Conservation (phyloP, 1,140 invertebrate genomes). For the Dysdera silvatica region DNA sequence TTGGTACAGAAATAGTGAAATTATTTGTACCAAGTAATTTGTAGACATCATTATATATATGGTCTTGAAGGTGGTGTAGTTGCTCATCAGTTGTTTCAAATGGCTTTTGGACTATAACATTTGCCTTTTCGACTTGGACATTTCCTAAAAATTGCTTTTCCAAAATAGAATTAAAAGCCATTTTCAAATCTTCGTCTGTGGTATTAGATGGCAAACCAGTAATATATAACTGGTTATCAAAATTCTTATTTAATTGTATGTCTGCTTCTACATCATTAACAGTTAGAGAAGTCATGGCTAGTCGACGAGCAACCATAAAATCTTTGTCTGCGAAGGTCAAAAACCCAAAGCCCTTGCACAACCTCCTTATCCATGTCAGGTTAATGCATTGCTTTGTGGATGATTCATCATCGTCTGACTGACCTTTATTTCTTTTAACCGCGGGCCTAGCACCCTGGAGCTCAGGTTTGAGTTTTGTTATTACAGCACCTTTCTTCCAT, state of each 20-base stretch:
- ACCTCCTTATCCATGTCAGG: constrained; percentile 7
- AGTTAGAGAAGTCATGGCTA: background rate
- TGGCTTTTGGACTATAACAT: background rate
- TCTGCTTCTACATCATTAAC: background rate
- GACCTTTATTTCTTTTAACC: no score
- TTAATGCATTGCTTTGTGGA: background rate
- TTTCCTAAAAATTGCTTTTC: background rate
- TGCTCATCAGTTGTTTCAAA: constrained; percentile 9
- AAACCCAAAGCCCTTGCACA: background rate
- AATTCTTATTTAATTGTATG: background rate
- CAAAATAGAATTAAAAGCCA: no score
- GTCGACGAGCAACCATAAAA: background rate
- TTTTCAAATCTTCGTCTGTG: background rate
- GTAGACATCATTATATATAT: background rate
- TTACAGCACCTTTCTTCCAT: constrained; percentile 11
- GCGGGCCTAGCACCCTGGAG: no score
- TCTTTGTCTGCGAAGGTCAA: background rate
- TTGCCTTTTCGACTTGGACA: background rate
- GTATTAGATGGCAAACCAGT: constrained; percentile 3
- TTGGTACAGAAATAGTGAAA: background rate
- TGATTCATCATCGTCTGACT: no score
- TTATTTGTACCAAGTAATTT: background rate
- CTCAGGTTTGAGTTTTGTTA: background rate
- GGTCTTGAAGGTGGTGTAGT: background rate
- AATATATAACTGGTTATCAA: background rate